Base-by-base conservation (phyloP, 2,797 vertebrate species). In the Pseudochaenichthys georgianus region DNA sequence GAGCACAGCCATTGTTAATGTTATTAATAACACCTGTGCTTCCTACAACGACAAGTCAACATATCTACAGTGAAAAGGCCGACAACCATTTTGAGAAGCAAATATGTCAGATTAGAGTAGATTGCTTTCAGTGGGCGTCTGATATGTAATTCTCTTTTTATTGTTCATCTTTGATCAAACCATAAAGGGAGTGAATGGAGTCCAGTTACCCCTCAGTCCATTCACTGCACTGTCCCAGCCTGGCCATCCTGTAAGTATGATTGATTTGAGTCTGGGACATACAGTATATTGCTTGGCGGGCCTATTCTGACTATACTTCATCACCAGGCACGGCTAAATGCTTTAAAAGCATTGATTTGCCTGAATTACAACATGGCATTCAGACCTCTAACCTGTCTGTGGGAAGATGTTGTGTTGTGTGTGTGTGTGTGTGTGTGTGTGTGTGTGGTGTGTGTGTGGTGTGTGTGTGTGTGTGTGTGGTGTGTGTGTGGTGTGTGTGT, bases 341-440 rank as follows among this genome's bases (percentile, higher is more conserved):
- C 95, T 97, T 97, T 97, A 96, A 97, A 97, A 97, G 95, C 96
- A 98, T 97, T 96, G 96, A 97, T 97, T 93, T 97, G 96, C 94
- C 92, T 95, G 94, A 98, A 97, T 97, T 97, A 97, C 96, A 96
- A 96, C 96, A 95, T 93, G 92, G 94, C 75, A 71, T 77, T n/a
- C 77, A 67, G 88, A 93, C 86, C 87, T 89, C 82, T 92, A 83
- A 90, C 84, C 88, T 90, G 85, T 88, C 81, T 88, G 75, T 82
- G 63, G 21, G 60, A 42, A 53, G 34, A n/a, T 75, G 13, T 47
- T 75, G 71, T 71, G 66, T 12, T 48, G 50, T 46, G 51, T 43
- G 55, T 46, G 50, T 13, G 60, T 16, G 46, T 57, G 73, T 7
- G 28, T 17, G 64, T 38, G 43, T 46, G 68, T 45, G 66, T 42